These are phyloP conservation scores for Dioctria rufipes DNA, from an alignment of 2,888 invertebrate species.

Conservation along the genomic window DNA sequence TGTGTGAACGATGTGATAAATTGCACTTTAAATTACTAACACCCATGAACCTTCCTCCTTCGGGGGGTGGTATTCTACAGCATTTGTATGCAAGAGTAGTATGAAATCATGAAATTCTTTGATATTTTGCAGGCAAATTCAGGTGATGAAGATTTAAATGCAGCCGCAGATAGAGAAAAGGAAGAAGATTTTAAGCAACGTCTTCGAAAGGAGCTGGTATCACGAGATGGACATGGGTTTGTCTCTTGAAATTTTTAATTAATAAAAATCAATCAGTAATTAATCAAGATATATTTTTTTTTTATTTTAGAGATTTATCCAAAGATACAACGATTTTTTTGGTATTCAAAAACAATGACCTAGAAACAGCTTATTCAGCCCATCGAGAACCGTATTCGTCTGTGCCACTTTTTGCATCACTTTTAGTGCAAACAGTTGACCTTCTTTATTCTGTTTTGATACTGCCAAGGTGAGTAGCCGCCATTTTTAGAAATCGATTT, in stretches of 20 bases:
- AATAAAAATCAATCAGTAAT: background rate
- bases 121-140: conserved; percentile 55
- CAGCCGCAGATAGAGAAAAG: conserved; percentile 60
- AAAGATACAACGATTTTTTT: conserved; percentile 79
- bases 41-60: background rate
- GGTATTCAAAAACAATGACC: conserved; percentile 77
- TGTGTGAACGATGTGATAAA: conserved; percentile 19
- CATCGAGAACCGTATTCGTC: conserved; percentile 79
- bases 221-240: conserved; percentile 87
- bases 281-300: conserved; percentile 6
- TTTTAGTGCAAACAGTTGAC: conserved; percentile 76
- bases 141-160: conserved; percentile 55
- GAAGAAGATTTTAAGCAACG: conserved; percentile 84
- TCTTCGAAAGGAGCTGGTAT: conserved; percentile 87
- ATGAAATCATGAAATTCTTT: conserved; percentile 9
- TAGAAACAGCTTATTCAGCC: conserved; percentile 79
- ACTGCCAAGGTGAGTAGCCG: conserved; percentile 72
- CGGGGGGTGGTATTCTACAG: background rate
- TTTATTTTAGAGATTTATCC: conserved; percentile 74
- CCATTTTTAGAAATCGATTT: conserved; percentile 20
- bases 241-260: background rate
- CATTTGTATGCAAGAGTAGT: background rate
- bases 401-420: conserved; percentile 76
- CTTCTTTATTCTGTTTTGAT: conserved; percentile 74
- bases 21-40: background rate